Base-by-base conservation (phyloP, 2,113 vertebrate genomes). In the Pao palembangensis region DNA sequence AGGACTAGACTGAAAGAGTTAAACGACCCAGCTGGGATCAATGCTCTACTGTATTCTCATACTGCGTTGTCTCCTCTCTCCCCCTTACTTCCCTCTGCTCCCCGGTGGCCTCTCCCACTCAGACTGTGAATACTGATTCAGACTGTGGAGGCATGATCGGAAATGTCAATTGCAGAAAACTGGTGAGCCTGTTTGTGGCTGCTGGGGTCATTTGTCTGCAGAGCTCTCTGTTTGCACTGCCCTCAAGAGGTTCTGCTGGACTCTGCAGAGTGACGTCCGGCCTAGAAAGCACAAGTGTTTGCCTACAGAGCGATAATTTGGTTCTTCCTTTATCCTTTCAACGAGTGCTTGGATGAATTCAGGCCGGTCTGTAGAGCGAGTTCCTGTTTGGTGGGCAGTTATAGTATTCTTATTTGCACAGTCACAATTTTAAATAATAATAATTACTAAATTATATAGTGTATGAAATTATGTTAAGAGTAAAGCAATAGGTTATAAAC, bases 121-220 rank as follows among this genome's bases (percentile, higher is more conserved):
- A 62, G 60, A 53, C 55, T 67, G 74, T 72, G 76, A 78, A 83
- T 84, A 74, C 83, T 81, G 73, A 81, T 80, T 72, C 60, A 56
- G 62, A 61, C 64, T 70, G 68, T 80, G 80, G 73, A 71, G 75
- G 76, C 75, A 82, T 66, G 76, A 83, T 78, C 78, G 78, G 85
- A 87, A 83, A 81, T 78, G 80, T 81, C 78, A 80, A 69, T 69
- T 70, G 76, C 54, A 75, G 53, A 71, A 75, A 76, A 60, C 19
- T 15, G 51, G 61, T 42, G 13, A 71, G 71, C 43, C 21, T 55
- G 63, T 51, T 64, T 53, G 48, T 55, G 52, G 23, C 3, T 5
- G 41, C 51, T 8, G 28, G 28, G 51, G 59, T 55, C 55, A 11
- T 49, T n/a, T 19, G 23, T 75, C 65, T 55, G 60, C 58, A 51